phyloP scores from a whole-genome alignment of 1,140 invertebrate species.

The Holcopasites calliopsidis region DNA sequence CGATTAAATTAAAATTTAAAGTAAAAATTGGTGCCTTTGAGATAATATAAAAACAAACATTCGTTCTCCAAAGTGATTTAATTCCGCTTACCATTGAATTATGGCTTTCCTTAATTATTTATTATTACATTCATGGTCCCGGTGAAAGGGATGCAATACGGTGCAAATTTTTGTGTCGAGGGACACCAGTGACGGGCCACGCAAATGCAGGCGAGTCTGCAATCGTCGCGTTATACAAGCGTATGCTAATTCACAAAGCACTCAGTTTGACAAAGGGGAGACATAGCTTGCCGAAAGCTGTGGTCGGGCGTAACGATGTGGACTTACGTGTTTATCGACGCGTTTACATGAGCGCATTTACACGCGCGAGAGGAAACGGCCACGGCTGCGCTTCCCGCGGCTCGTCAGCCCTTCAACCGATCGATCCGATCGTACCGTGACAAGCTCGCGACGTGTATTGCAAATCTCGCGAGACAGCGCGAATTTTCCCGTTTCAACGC shows the following conservation, averaged over 20 bases:
- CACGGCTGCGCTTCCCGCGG: constrained; percentile 15
- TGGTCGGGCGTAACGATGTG: constrained; percentile 64
- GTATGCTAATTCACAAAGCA: constrained; percentile 57
- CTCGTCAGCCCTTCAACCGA: constrained; percentile 26
- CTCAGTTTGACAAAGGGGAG: constrained; percentile 50
- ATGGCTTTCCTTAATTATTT: too few relatives aligned
- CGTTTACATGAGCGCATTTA: constrained; percentile 58
- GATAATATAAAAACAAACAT: too few relatives aligned
- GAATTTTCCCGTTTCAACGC: background rate
- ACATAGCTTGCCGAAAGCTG: constrained; percentile 50
- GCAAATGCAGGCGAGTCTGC: constrained; percentile 14
- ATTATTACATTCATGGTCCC: too few relatives aligned
- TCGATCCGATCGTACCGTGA: constrained; percentile 22
- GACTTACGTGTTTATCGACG: constrained; percentile 64
- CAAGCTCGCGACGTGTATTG: constrained; percentile 1
- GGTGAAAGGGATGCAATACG: too few relatives aligned
- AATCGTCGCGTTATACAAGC: background rate
- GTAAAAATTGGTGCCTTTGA: too few relatives aligned
- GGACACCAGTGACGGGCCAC: constrained; percentile 1
- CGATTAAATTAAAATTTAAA: too few relatives aligned
- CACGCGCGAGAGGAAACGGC: constrained; percentile 38
- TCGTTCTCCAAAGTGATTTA: too few relatives aligned
- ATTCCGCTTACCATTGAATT: too few relatives aligned
- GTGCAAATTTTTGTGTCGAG: background rate
- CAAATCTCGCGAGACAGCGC: constrained; percentile 43